phyloP scores from a whole-genome alignment of 2,888 invertebrate species.

The Chymomyza procnemis region DNA sequence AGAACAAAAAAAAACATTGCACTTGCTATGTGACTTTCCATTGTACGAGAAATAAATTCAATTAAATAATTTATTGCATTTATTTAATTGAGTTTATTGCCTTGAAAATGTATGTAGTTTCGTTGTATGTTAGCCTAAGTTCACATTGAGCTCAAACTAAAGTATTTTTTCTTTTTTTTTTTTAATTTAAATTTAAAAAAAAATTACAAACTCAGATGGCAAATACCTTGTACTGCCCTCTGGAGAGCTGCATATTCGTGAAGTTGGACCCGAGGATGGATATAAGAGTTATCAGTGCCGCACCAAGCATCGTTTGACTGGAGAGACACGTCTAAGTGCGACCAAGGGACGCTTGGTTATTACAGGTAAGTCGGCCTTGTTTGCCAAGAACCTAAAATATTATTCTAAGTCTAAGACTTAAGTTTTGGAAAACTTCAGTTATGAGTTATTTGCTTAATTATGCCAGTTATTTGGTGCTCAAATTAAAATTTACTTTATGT shows the following conservation, averaged over 20 bases:
- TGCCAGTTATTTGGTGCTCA: neutral
- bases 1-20: neutral
- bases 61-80: slow-evolving; percentile 30
- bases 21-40: slow-evolving; percentile 45
- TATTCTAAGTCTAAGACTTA: neutral
- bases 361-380: slow-evolving; percentile 87
- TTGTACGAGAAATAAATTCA: slow-evolving; percentile 35
- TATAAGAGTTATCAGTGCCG: slow-evolving; percentile 96
- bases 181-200: slow-evolving; percentile 12
- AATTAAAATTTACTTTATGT: neutral
- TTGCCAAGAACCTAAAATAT: slow-evolving; percentile 38
- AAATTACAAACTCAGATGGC: slow-evolving; percentile 83
- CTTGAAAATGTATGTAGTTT: slow-evolving; percentile 30
- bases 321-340: slow-evolving; percentile 94
- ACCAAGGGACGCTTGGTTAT: slow-evolving; percentile 96
- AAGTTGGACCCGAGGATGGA: slow-evolving; percentile 96
- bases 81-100: slow-evolving; percentile 39
- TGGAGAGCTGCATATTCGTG: slow-evolving; percentile 96
- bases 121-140: slow-evolving; percentile 5
- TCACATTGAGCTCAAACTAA: slow-evolving; percentile 26
- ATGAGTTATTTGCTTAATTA: neutral
- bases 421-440: neutral
- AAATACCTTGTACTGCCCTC: slow-evolving; percentile 96
- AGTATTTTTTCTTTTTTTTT: slow-evolving; percentile 25
- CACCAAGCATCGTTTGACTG: slow-evolving; percentile 94